Conservation (phyloP, 2,888 invertebrate species). For the Macaria liturata region DNA sequence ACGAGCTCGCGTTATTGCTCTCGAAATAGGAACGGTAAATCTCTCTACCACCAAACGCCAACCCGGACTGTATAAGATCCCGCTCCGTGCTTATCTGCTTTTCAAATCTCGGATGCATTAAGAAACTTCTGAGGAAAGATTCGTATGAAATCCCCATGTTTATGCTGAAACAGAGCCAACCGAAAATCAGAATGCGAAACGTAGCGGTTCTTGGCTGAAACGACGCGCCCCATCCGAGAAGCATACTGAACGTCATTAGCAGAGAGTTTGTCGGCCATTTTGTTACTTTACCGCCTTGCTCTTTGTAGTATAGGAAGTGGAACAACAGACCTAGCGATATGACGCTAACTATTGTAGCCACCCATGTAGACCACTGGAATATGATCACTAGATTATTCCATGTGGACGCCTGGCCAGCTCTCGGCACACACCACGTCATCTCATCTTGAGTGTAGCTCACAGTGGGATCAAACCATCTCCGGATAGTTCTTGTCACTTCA, state of each 20-base stretch:
- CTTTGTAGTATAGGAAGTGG: conserved; percentile 65
- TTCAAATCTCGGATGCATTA: conserved; percentile 79
- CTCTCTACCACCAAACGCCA: conserved; percentile 74
- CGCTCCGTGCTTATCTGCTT: conserved; percentile 75
- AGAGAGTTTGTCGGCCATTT: conserved; percentile 77
- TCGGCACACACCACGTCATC: conserved; percentile 76
- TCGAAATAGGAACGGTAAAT: conserved; percentile 78
- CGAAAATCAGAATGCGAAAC: conserved; percentile 71
- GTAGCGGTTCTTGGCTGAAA: conserved; percentile 67
- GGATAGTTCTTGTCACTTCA: conserved; percentile 68
- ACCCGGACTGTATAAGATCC: conserved; percentile 70
- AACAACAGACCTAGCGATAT: conserved; percentile 65
- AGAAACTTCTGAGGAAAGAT: conserved; percentile 76
- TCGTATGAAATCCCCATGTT: conserved; percentile 79
- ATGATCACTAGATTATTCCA: conserved; percentile 77
- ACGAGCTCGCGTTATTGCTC: conserved; percentile 72
- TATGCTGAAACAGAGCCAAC: conserved; percentile 76
- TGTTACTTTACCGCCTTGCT: conserved; percentile 54
- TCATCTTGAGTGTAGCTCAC: conserved; percentile 77
- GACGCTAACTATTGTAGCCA: conserved; percentile 62
- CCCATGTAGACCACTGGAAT: conserved; percentile 76
- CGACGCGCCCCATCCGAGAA: conserved; percentile 71
- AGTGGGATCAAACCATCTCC: conserved; percentile 75
- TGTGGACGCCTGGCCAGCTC: conserved; percentile 66
- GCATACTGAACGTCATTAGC: conserved; percentile 73